Percentiles rank a stretch among this genome's conserved stretches.
Evolutionary conservation across 2,888 invertebrate genomes (phyloP).

Genomic region (Latrodectus elegans): DNA sequence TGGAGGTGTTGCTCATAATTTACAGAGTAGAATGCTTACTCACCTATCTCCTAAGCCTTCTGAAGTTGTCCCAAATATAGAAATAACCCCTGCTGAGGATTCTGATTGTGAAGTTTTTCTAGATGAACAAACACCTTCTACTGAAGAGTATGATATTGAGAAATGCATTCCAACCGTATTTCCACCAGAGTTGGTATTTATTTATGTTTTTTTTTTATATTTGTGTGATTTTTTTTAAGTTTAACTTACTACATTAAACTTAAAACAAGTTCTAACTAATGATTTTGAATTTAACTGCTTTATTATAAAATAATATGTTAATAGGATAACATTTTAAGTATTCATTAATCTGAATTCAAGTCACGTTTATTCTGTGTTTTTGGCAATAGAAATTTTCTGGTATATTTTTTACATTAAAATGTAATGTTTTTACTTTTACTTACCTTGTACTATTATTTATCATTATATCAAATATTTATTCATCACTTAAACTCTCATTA

Average conservation of each 20-base stretch:
- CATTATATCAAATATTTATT: no score
- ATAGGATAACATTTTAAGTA: no score
- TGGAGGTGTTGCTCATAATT: conserved; percentile 42
- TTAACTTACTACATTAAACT: neutral
- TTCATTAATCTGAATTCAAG: no score
- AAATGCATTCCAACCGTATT: conserved; percentile 1
- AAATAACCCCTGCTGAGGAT: conserved; percentile 15
- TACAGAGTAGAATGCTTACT: conserved; percentile 41
- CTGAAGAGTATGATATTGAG: neutral
- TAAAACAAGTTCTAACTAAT: neutral
- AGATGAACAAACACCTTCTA: neutral
- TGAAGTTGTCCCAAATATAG: conserved; percentile 1
- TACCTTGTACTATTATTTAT: no score
- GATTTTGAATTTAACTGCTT: no score
- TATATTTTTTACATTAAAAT: no score
- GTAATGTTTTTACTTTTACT: no score
- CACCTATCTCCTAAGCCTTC: conserved; percentile 25
- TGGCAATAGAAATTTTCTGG: no score
- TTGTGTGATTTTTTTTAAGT: neutral
- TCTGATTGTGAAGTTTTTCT: conserved; percentile 32
- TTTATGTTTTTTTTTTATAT: neutral
- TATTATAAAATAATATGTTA: no score
- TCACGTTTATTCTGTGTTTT: no score
- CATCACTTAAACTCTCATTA: no score
- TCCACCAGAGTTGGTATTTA: conserved; percentile 38